phyloP scores from a whole-genome alignment of 1,140 invertebrate species.

The Manduca sexta region DNA sequence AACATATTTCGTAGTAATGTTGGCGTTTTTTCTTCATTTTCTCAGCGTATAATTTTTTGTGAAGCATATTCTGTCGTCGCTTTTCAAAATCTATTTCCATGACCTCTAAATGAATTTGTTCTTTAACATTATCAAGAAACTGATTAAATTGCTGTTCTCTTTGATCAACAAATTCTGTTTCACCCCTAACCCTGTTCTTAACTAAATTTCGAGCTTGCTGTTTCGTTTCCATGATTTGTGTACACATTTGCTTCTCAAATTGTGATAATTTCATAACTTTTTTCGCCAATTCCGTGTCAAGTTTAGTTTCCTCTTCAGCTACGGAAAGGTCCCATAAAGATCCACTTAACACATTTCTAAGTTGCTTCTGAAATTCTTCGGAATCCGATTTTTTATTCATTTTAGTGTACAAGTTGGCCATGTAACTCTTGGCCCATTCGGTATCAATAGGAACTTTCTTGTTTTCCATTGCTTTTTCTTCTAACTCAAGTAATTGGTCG shows the following conservation, averaged over 20 bases:
- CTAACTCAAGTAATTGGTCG: constrained; percentile 45
- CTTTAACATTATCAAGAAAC: constrained; percentile 60
- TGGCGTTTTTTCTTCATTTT: constrained; percentile 60
- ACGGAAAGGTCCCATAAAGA: constrained; percentile 55
- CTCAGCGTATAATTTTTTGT: constrained; percentile 65
- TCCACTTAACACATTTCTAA: constrained; percentile 48
- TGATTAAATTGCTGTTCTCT: constrained; percentile 63
- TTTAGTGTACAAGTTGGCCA: constrained; percentile 47
- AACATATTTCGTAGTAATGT: constrained; percentile 67
- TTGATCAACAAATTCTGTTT: constrained; percentile 63
- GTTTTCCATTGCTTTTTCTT: constrained; percentile 37
- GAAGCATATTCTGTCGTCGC: constrained; percentile 67
- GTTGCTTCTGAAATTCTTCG: constrained; percentile 57
- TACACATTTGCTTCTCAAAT: constrained; percentile 77
- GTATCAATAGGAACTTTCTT: constrained; percentile 40
- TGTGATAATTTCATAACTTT: constrained; percentile 75
- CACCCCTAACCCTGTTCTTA: constrained; percentile 66
- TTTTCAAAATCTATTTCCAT: constrained; percentile 71
- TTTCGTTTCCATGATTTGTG: constrained; percentile 75
- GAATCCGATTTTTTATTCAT: constrained; percentile 48
- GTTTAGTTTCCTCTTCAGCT: constrained; percentile 65
- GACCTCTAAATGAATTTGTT: constrained; percentile 55
- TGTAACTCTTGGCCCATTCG: constrained; percentile 51
- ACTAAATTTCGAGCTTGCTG: constrained; percentile 71
- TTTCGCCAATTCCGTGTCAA: constrained; percentile 68